Evolutionary conservation across 2,113 vertebrate genomes (phyloP), one percentile per base, ranked within the genome.

Genomic region (Lycocorax pyrrhopterus): DNA sequence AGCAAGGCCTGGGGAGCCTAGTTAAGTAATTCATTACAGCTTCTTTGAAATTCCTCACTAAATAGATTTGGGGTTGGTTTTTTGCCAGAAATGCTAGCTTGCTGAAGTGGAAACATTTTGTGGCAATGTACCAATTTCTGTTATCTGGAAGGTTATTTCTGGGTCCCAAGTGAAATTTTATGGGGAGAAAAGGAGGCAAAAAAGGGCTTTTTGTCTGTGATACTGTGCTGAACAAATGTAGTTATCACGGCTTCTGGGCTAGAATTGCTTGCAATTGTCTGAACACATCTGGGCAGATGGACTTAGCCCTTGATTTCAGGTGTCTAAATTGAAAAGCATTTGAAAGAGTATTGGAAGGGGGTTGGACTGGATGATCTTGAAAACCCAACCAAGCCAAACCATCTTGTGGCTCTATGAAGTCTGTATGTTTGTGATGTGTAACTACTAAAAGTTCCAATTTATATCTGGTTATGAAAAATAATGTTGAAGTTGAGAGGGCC

Each of bases 41-140:
- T 74, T 43, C 88, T 92, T 92, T 86, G 72, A 95, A 80, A 86
- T 77, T 90, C 33, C n/a, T 90, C 51, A 51, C 88, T 86, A 58
- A 90, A 64, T 83, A 90, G 46, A 21, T 74, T 73, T 85, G 37
- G 11, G 37, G 21, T 53, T 68, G 23, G 1, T 75, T 92, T 92
- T 90, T 53, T 90, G 49, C 76, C 53, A 43, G 59, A 90, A 90
- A 43, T 55, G 30, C 39, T 77, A 43, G 25, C 51, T 92, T 10
- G 22, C 21, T 86, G 64, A 88, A 66, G 39, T 46, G 44, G 59
- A 92, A 94, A 88, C 1, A 3, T 64, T 80, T 59, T 52, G 33
- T 83, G 67, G 85, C 35, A 73, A 15, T 14, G 9, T 68, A 62
- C 58, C 51, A 49, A 25, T 58, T 85, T 90, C 58, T 90, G 12